A percentile compares a stretch with the other conserved stretches of the same genome.
Evolutionary conservation across 2,888 invertebrate genomes (phyloP).

Genomic region (Platynereis dumerilii): DNA sequence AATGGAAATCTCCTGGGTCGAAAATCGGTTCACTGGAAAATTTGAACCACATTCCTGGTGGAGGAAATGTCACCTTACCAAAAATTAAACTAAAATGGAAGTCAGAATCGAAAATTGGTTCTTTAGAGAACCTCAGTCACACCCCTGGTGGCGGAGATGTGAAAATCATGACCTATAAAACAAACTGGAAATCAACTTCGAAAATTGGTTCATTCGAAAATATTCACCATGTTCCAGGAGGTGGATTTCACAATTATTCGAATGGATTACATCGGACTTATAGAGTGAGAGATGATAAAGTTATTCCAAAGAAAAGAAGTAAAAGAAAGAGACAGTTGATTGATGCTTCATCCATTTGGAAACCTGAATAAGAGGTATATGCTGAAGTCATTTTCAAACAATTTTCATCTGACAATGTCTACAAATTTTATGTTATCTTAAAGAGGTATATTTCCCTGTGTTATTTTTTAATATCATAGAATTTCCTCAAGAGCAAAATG

Average conservation of each 20-base stretch:
- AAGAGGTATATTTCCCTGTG: no score
- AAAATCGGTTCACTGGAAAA: slow-evolving; percentile 19
- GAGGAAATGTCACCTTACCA: slow-evolving; percentile 13
- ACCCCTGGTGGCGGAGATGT: slow-evolving; percentile 87
- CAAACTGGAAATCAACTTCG: not conserved
- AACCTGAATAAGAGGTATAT: not conserved
- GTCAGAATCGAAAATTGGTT: slow-evolving; percentile 85
- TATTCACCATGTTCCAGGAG: slow-evolving; percentile 23
- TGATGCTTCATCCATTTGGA: not conserved
- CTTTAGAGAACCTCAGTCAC: slow-evolving; percentile 84
- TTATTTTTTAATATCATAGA: no score
- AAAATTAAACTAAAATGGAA: slow-evolving; percentile 64
- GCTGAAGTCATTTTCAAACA: not conserved
- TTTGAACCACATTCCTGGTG: slow-evolving; percentile 25
- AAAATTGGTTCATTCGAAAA: slow-evolving; percentile 13
- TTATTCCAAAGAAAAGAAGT: no score
- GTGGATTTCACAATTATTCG: slow-evolving; percentile 21
- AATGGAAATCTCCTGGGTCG: slow-evolving; percentile 18
- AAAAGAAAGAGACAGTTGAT: not conserved
- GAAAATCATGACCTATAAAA: slow-evolving; percentile 68
- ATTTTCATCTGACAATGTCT: not conserved
- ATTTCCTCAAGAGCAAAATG: no score
- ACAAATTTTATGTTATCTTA: no score
- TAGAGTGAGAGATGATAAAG: no score
- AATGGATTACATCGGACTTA: no score